Conservation (phyloP, 2,113 vertebrate genomes). For the Murina feae region DNA sequence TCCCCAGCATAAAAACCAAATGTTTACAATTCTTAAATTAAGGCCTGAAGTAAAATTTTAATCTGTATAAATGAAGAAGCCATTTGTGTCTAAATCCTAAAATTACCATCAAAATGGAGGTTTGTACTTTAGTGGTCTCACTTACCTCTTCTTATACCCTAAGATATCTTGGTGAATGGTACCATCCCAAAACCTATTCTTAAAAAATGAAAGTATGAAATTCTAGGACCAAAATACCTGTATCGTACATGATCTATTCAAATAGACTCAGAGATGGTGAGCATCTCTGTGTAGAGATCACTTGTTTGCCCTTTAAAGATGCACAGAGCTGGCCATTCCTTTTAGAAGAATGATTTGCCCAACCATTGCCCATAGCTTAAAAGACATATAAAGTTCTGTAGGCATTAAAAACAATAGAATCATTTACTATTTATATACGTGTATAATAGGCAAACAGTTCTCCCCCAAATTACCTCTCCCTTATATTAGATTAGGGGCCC, state of each 20-base stretch:
- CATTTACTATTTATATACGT: not conserved
- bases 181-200: not conserved
- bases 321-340: not conserved
- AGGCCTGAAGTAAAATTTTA: conserved; percentile 42
- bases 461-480: not conserved
- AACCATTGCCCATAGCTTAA: not conserved
- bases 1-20: conserved; percentile 31
- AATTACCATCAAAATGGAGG: not conserved
- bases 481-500: not conserved
- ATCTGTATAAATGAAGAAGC: not conserved
- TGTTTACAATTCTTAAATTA: conserved; percentile 49
- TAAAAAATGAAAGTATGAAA: not conserved
- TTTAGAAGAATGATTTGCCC: not conserved
- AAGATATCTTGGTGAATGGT: not conserved
- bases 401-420: not conserved
- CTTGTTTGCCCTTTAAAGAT: not conserved
- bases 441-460: not conserved
- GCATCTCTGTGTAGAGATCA: not conserved
- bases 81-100: not conserved
- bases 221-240: not conserved
- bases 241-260: not conserved
- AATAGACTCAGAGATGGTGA: not conserved
- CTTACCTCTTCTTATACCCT: not conserved
- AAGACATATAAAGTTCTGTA: not conserved
- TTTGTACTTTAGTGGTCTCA: not conserved